These are phyloP conservation scores for Mugil cephalus DNA, from an alignment of 2,113 vertebrate species.

Conservation along the genomic window DNA sequence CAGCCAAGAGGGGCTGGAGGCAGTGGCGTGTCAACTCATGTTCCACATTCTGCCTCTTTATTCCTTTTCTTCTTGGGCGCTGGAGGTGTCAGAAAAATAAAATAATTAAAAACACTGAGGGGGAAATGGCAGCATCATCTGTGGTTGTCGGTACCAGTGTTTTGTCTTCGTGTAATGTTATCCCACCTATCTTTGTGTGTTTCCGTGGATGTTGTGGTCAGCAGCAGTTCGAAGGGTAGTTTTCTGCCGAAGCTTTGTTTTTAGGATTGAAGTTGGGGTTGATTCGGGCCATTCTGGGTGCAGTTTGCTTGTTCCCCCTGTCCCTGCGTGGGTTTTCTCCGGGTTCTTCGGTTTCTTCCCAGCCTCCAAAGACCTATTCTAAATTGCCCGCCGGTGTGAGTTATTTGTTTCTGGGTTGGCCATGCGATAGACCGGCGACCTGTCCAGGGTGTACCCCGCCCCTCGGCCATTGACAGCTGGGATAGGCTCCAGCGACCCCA, in stretches of 20 bases:
- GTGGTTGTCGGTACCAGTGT: no score
- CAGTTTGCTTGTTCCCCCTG: no score
- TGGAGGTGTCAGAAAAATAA: conserved; percentile 38
- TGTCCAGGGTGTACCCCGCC: no score
- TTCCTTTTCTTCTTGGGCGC: conserved; percentile 33
- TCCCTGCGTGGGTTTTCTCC: no score
- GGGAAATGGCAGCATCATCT: conserved; percentile 24
- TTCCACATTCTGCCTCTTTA: conserved; percentile 64
- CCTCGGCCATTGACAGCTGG: no score
- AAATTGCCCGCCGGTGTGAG: no score
- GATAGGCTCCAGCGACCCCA: no score
- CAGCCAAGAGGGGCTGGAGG: conserved; percentile 59
- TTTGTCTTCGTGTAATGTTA: conserved; percentile 6
- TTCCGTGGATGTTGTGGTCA: neutral
- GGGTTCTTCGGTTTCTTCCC: no score
- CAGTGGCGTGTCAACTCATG: conserved; percentile 60
- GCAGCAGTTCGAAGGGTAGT: neutral
- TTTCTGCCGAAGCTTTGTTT: neutral
- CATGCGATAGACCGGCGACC: no score
- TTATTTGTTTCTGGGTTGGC: no score
- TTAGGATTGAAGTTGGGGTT: neutral
- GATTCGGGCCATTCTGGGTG: no score
- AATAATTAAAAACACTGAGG: neutral
- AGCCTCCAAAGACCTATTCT: no score
- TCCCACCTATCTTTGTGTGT: neutral